phyloP scores from a whole-genome alignment of 2,888 invertebrate genomes.

The Macrostomum cliftonense region DNA sequence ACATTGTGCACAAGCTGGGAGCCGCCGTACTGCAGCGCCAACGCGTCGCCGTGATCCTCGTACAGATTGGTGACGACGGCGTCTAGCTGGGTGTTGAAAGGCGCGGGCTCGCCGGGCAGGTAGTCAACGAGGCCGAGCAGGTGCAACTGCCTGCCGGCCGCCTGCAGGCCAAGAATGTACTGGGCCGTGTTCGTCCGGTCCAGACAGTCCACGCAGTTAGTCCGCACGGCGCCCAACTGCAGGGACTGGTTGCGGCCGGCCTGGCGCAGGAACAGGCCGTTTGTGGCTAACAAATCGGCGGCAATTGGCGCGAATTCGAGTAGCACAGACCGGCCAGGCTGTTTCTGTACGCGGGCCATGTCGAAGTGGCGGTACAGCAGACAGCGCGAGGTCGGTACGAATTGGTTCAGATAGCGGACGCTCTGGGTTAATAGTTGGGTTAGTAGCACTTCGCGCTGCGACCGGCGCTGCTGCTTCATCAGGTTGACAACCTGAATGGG shows the following conservation, averaged over 20 bases:
- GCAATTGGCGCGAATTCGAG: conserved; percentile 69
- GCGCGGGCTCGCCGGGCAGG: conserved; percentile 25
- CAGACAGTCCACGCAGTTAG: conserved; percentile 95
- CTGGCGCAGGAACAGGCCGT: conserved; percentile 60
- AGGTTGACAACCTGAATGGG: conserved; percentile 76
- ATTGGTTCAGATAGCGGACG: conserved; percentile 81
- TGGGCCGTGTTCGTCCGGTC: conserved; percentile 97
- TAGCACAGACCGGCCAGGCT: conserved; percentile 45
- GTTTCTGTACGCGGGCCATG: conserved; percentile 50
- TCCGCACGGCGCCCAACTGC: conserved; percentile 48
- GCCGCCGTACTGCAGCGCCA: conserved; percentile 89
- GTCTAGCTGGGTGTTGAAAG: too few species aligned
- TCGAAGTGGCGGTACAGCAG: conserved; percentile 82
- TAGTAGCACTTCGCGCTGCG: conserved; percentile 63
- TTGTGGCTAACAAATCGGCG: conserved; percentile 60
- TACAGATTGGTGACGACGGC: conserved; percentile 40
- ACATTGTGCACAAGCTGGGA: conserved; percentile 85
- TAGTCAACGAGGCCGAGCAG: conserved; percentile 59
- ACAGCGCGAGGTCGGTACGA: conserved; percentile 62
- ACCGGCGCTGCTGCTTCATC: conserved; percentile 77
- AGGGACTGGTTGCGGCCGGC: conserved; percentile 14
- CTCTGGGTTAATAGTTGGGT: conserved; percentile 39
- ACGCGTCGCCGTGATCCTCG: conserved; percentile 89
- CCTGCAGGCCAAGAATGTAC: conserved; percentile 82
- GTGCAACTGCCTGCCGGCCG: conserved; percentile 52